Base-by-base conservation (phyloP, 2,888 invertebrate species). In the Tridacna crocea region DNA sequence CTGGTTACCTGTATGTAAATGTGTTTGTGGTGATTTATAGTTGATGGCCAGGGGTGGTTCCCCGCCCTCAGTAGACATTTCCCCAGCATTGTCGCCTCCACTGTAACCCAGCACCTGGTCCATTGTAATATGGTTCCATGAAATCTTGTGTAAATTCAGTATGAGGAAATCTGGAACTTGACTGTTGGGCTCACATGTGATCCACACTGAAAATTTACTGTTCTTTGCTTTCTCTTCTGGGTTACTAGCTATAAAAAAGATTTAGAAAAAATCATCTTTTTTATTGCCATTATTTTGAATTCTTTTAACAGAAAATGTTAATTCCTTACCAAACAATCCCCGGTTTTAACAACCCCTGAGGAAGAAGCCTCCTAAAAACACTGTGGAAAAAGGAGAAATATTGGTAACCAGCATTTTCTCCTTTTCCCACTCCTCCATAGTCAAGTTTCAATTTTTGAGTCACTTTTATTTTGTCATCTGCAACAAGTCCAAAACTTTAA, bases 201-300 rank as follows among this genome's bases (percentile, higher is more conserved):
- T 87, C 93, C 92, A 93, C 10, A 93, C 89, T 82, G 92, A 92
- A 83, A 91, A 92, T 74, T 89, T 90, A 75, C 88, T 88, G 36
- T 79, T 61, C 75, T 88, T 89, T 75, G 87, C 83, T 60, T 88
- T 88, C 58, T 90, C 90, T 36, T 88, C 88, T 13, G 88, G 85
- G 60, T 87, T 84, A 74, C 72, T 89, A 36, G 86, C 91, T 92
- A 83, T 22, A 80, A 66, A 19, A 46, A 8, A 24, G 19, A 55
- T 17, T 19, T 55, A 10, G 2, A 55, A 10, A 55, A 55, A 55
- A 65, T 8, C 4, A 22, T 4, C 8, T 2, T 4, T 8, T 36
- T 36, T 36, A 36, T 36, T 36, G 36, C 36, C 8, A 36, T 36
- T 36, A 36, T 36, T 36, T 36, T 36, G 8, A 36, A 36, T 36